Evolutionary conservation across 2,113 vertebrate species (phyloP).

Genomic region (Urocynchramus pylzowi): DNA sequence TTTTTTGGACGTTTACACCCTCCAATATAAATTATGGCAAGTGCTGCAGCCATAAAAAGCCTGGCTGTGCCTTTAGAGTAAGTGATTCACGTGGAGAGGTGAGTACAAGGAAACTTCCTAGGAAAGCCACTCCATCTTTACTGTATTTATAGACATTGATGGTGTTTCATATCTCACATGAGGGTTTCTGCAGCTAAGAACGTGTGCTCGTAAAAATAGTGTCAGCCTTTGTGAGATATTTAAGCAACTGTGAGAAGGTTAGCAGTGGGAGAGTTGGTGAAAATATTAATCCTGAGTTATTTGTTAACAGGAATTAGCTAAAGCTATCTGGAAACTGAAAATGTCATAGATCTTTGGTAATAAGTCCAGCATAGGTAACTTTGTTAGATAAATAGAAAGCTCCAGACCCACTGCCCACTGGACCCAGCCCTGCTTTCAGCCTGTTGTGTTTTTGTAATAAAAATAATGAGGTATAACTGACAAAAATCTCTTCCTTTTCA

Average conservation of each 20-base stretch:
- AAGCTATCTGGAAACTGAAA: not conserved
- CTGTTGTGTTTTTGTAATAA: not conserved
- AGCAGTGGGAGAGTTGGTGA: not conserved
- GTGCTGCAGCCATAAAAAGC: not conserved
- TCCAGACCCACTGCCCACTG: not conserved
- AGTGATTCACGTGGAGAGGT: constrained; percentile 23
- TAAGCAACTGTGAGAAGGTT: not conserved
- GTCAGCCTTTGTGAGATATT: not conserved
- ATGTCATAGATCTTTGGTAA: not conserved
- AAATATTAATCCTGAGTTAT: not conserved
- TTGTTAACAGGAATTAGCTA: not conserved
- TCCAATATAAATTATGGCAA: constrained; percentile 42
- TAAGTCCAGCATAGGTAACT: not conserved
- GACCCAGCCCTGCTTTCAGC: not conserved
- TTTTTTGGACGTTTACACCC: not conserved
- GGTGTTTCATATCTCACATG: not conserved
- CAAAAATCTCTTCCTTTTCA: constrained; percentile 53
- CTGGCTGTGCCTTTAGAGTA: not conserved
- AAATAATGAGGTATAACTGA: not conserved
- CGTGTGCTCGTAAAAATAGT: not conserved
- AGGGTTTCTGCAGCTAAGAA: not conserved
- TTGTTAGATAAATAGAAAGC: not conserved
- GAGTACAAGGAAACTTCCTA: constrained; percentile 18
- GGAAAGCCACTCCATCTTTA: not conserved
- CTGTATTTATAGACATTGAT: not conserved